Percentiles rank a stretch among this genome's conserved stretches.
Evolutionary conservation across 1,140 invertebrate genomes (phyloP).

Genomic region (Heterodera schachtii): DNA sequence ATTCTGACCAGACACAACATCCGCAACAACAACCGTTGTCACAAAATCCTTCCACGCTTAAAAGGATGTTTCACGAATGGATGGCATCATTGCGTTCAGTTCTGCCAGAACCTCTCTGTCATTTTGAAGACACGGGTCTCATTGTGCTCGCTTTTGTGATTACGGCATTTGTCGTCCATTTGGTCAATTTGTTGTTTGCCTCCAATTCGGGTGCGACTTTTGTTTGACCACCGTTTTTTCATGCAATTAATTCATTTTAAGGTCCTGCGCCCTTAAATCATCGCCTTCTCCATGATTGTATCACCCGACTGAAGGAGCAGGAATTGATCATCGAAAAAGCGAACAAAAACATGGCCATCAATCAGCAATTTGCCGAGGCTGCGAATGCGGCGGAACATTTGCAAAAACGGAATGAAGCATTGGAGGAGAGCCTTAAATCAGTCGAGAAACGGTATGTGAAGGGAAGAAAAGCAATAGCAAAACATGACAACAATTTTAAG

Average conservation of each 20-base stretch:
- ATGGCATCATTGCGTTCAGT: background rate
- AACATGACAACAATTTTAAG: slow-evolving; percentile 5
- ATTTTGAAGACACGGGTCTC: slow-evolving; percentile 38
- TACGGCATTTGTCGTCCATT: slow-evolving; percentile 19
- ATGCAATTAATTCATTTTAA: slow-evolving; percentile 17
- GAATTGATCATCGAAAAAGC: slow-evolving; percentile 30
- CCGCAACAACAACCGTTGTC: background rate
- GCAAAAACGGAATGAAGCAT: slow-evolving; percentile 10
- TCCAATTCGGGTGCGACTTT: slow-evolving; percentile 1
- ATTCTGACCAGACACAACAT: background rate
- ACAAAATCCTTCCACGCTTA: slow-evolving; percentile 6
- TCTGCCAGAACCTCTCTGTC: slow-evolving; percentile 28
- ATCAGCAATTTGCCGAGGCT: slow-evolving; percentile 10
- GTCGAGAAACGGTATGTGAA: slow-evolving; percentile 11
- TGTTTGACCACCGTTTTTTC: no score
- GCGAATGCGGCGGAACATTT: slow-evolving; percentile 17
- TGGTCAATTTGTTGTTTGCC: slow-evolving; percentile 34
- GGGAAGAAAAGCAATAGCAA: background rate
- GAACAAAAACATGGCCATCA: slow-evolving; percentile 15
- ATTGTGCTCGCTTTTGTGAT: slow-evolving; percentile 31
- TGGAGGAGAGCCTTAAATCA: slow-evolving; percentile 3
- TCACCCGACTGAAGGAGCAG: slow-evolving; percentile 41
- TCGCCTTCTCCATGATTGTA: slow-evolving; percentile 35
- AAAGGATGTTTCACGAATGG: slow-evolving; percentile 22
- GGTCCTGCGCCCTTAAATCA: slow-evolving; percentile 31